phyloP scores from a whole-genome alignment of 37 sponge, comb jelly and placozoan species.

The Haliclona indistincta region DNA sequence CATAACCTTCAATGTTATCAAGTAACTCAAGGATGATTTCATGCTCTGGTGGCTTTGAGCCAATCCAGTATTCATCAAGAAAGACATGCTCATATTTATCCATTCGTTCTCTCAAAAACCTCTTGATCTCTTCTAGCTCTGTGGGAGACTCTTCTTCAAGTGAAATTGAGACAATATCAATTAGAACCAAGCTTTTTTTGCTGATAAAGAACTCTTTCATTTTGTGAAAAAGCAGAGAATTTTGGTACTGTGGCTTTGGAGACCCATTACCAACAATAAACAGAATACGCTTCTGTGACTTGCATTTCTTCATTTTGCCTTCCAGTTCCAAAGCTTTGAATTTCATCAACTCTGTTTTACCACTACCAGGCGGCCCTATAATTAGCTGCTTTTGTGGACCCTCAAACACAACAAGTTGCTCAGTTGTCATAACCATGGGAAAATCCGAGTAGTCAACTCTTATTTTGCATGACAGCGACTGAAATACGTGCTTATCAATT shows the following conservation, averaged over 20 bases:
- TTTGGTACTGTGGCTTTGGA: not conserved
- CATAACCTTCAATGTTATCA: not conserved
- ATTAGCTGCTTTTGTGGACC: not conserved
- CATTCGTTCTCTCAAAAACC: not conserved
- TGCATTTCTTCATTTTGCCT: not conserved
- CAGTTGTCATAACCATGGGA: not conserved
- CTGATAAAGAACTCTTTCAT: not conserved
- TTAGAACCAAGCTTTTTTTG: not conserved
- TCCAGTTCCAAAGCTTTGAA: not conserved
- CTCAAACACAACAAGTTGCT: not conserved
- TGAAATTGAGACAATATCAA: not conserved
- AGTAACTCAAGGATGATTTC: not conserved
- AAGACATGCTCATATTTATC: not conserved
- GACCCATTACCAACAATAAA: not conserved
- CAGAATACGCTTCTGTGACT: not conserved
- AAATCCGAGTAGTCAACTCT: not conserved
- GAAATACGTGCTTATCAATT: not conserved
- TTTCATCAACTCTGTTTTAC: conserved; percentile 1
- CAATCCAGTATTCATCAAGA: not conserved
- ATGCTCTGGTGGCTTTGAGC: not conserved
- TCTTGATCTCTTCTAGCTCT: no score
- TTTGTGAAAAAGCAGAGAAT: no score
- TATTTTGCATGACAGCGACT: not conserved
- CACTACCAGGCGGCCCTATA: not conserved
- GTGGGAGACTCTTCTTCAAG: no score